These are phyloP conservation scores for Ardeotis arabs DNA, from an alignment of 2,113 vertebrate species.

Conservation along the genomic window DNA sequence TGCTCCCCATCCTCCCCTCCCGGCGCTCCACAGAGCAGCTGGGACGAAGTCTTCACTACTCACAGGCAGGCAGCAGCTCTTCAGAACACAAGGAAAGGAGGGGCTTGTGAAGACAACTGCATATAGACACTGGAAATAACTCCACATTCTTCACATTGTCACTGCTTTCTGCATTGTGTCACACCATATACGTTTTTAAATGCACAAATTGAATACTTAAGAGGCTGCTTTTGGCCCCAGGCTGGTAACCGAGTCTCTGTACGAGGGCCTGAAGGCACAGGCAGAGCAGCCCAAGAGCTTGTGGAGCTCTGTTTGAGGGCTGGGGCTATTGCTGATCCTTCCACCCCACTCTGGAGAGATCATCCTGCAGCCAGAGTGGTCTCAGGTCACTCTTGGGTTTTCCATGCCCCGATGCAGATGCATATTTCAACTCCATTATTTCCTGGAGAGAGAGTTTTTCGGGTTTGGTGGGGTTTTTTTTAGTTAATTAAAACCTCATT, in stretches of 20 bases:
- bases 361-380: background rate
- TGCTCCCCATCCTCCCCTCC: background rate
- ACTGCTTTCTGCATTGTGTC: background rate
- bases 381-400: background rate
- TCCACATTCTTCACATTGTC: background rate
- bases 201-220: accelerated
- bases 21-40: background rate
- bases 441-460: background rate
- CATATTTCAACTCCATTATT: background rate
- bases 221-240: background rate
- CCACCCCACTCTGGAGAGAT: accelerated
- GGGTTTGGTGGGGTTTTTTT: no score
- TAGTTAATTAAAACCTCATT: background rate
- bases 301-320: accelerated
- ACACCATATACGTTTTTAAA: background rate
- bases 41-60: background rate
- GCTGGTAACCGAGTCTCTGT: background rate
- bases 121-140: background rate
- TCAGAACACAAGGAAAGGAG: background rate
- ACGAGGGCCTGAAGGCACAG: background rate
- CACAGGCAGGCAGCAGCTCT: background rate
- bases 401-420: background rate
- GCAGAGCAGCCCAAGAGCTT: accelerated
- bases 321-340: background rate
- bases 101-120: background rate